These are phyloP conservation scores for Hydra vulgaris DNA, from an alignment of 30 jellyfish, hydroid and myxozoan genomes.

Conservation along the genomic window DNA sequence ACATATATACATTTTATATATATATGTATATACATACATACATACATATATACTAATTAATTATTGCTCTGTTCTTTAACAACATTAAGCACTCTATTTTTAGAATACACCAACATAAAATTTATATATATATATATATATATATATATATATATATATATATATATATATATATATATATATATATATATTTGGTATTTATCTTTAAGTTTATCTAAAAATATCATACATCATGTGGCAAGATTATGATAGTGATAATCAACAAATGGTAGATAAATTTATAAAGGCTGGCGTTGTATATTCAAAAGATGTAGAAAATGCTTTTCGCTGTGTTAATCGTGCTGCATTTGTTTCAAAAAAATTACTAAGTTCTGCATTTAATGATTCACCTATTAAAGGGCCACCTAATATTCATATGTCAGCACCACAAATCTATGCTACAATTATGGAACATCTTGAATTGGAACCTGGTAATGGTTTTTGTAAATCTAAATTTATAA, in stretches of 20 bases:
- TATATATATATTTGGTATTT: too few species aligned
- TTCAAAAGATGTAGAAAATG: slow-evolving; percentile 81
- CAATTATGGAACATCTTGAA: slow-evolving; percentile 82
- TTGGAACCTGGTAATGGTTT: slow-evolving; percentile 97
- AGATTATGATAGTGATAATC: slow-evolving; percentile 35
- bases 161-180: too few species aligned
- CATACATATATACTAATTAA: too few species aligned
- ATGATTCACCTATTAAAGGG: slow-evolving; percentile 87
- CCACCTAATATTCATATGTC: slow-evolving; percentile 83
- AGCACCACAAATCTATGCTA: slow-evolving; percentile 98
- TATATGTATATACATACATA: too few species aligned
- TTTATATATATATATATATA: too few species aligned
- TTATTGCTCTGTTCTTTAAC: too few species aligned
- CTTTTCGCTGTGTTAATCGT: slow-evolving; percentile 91
- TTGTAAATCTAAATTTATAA: too few species aligned
- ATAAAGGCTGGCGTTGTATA: slow-evolving; percentile 63
- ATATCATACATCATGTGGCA: slow-evolving; percentile 33
- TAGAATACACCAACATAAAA: too few species aligned
- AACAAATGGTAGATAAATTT: slow-evolving; percentile 85
- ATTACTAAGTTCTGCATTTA: slow-evolving; percentile 59
- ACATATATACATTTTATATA: too few species aligned
- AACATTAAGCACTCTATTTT: too few species aligned
- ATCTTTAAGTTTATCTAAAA: too few species aligned
- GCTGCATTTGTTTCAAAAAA: slow-evolving; percentile 96
- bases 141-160: too few species aligned